Evolutionary conservation across 2,888 invertebrate genomes (phyloP).

Genomic region (Hoplodrina blanda): DNA sequence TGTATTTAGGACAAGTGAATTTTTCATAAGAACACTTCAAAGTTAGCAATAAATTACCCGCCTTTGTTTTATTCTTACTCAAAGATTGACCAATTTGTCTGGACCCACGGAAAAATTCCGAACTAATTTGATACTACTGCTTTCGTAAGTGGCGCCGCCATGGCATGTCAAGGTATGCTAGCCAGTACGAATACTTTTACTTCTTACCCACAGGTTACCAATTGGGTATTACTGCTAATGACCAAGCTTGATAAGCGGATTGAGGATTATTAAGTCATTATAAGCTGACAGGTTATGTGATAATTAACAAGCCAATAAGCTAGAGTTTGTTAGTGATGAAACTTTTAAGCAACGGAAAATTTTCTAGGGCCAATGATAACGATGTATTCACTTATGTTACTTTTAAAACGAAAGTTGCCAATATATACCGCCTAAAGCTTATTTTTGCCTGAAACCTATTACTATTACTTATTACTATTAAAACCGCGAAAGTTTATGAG

Average conservation of each 20-base stretch:
- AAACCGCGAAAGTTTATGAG: too few species aligned
- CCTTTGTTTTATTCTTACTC: constrained; percentile 33
- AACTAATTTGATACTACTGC: background rate
- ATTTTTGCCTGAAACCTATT: too few species aligned
- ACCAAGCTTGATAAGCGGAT: constrained; percentile 35
- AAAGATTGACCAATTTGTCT: background rate
- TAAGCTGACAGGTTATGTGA: constrained; percentile 23
- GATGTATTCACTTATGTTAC: too few species aligned
- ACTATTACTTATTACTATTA: too few species aligned
- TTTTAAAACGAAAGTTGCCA: too few species aligned
- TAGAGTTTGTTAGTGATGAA: background rate
- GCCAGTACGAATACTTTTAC: constrained; percentile 7
- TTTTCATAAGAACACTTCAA: constrained; percentile 30
- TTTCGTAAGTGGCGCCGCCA: background rate
- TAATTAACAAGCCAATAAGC: constrained; percentile 22
- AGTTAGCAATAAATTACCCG: constrained; percentile 38
- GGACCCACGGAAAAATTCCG: constrained; percentile 1
- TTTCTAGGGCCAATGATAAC: too few species aligned
- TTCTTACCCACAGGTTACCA: constrained; percentile 13
- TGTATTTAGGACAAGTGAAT: constrained; percentile 38
- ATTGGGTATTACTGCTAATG: constrained; percentile 17
- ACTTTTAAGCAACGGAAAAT: background rate
- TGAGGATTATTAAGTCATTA: constrained; percentile 12
- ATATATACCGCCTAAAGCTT: too few species aligned
- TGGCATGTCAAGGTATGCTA: constrained; percentile 1